phyloP scores from a whole-genome alignment of 2,797 vertebrate genomes.

The Pelochelys cantorii region DNA sequence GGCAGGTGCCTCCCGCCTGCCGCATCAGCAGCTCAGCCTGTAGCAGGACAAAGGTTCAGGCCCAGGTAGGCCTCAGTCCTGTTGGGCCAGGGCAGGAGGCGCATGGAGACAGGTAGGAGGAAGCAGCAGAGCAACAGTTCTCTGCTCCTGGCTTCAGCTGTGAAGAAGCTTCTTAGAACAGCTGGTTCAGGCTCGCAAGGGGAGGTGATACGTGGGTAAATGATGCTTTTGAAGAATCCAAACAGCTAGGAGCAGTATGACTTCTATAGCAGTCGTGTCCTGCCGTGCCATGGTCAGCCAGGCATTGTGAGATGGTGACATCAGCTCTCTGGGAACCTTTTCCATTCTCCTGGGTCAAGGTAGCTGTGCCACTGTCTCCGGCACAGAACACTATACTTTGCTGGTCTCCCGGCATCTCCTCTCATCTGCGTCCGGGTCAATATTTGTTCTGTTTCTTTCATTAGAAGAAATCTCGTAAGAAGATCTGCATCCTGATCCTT shows the following conservation, averaged over 20 bases:
- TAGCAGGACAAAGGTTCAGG: not conserved
- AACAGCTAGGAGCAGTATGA: not conserved
- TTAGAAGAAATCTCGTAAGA: constrained; percentile 97
- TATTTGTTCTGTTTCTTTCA: constrained; percentile 65
- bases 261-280: not conserved
- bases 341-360: not conserved
- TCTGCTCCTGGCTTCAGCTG: not conserved
- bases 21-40: not conserved
- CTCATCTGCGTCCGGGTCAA: constrained; percentile 30
- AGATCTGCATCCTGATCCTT: constrained; percentile 93
- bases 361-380: not conserved
- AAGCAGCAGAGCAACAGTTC: not conserved
- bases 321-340: not conserved
- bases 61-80: too few relatives aligned
- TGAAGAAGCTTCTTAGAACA: not conserved
- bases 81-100: not conserved
- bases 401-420: constrained; percentile 2
- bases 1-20: not conserved
- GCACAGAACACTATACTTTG: not conserved
- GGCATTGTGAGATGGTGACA: not conserved
- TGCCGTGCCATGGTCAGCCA: not conserved
- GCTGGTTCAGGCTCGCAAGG: not conserved
- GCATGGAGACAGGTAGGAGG: not conserved
- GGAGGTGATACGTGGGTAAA: not conserved
- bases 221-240: not conserved